Conservation (phyloP, 2,888 invertebrate species). For the Ernsta delagoae region DNA sequence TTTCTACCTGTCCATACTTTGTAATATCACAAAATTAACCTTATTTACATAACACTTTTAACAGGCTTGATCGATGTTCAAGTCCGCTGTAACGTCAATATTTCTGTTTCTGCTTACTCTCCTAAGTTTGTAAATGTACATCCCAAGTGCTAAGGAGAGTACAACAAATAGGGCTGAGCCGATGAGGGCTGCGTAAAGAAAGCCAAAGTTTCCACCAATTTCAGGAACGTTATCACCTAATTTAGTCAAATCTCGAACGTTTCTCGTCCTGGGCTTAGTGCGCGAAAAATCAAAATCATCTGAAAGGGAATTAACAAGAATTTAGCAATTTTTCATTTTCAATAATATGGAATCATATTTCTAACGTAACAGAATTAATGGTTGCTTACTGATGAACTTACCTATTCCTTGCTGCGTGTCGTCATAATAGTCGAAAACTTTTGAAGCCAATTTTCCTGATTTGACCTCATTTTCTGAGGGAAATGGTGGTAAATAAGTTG, state of each 20-base stretch:
- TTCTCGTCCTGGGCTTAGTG: slow-evolving; percentile 67
- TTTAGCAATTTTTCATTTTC: too few relatives aligned
- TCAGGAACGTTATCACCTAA: slow-evolving; percentile 42
- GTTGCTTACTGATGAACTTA: slow-evolving; percentile 46
- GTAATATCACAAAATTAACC: slow-evolving; percentile 32
- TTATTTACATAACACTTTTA: slow-evolving; percentile 38
- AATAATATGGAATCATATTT: too few relatives aligned
- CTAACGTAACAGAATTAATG: too few relatives aligned
- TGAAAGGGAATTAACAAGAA: slow-evolving; percentile 50
- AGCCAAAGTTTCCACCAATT: slow-evolving; percentile 49
- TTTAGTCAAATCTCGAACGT: slow-evolving; percentile 62
- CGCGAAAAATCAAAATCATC: slow-evolving; percentile 71
- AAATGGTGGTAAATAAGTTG: slow-evolving; percentile 78
- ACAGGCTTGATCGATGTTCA: slow-evolving; percentile 47
- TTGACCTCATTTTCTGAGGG: slow-evolving; percentile 71
- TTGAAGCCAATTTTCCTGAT: slow-evolving; percentile 58
- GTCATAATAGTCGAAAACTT: slow-evolving; percentile 61
- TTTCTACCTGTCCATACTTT: slow-evolving; percentile 2
- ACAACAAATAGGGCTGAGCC: slow-evolving; percentile 59
- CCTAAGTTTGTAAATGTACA: slow-evolving; percentile 57
- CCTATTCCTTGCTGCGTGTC: slow-evolving; percentile 61
- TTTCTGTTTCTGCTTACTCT: slow-evolving; percentile 49
- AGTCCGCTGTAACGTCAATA: slow-evolving; percentile 33
- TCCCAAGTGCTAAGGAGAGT: slow-evolving; percentile 56
- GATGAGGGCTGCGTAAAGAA: slow-evolving; percentile 58